Conservation (phyloP, 2,113 vertebrate species). For the Sula dactylatra region DNA sequence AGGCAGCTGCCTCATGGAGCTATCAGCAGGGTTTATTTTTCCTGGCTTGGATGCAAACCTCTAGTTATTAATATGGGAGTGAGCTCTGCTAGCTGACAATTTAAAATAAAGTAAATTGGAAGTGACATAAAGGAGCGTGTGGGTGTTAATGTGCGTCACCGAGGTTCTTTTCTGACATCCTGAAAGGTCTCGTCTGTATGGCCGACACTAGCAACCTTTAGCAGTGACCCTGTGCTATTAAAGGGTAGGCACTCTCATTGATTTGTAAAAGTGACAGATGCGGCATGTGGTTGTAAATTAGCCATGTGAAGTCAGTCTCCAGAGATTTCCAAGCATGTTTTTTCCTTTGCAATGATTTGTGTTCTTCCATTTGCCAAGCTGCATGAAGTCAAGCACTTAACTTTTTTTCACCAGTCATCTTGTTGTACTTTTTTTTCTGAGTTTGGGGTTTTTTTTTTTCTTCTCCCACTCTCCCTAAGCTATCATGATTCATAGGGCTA, state of each 20-base stretch:
- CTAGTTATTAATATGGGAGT: constrained; percentile 74
- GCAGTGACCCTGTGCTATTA: constrained; percentile 59
- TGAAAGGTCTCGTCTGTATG: constrained; percentile 70
- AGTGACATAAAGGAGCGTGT: constrained; percentile 72
- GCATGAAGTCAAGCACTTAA: constrained; percentile 27
- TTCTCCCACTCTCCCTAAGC: neutral
- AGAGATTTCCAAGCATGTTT: constrained; percentile 37
- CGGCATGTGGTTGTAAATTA: constrained; percentile 72
- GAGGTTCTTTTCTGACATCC: constrained; percentile 70
- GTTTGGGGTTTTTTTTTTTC: fast-evolving
- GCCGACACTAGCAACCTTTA: constrained; percentile 53
- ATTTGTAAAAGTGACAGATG: constrained; percentile 79
- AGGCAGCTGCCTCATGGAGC: constrained; percentile 63
- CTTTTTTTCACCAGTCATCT: constrained; percentile 21
- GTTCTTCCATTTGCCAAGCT: constrained; percentile 33
- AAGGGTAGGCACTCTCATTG: constrained; percentile 66
- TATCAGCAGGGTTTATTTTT: constrained; percentile 75
- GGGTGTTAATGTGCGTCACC: constrained; percentile 73
- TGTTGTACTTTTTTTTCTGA: neutral
- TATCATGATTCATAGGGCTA: neutral
- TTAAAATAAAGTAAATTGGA: constrained; percentile 79
- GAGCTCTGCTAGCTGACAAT: constrained; percentile 76
- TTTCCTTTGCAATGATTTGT: constrained; percentile 54
- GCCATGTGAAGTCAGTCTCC: constrained; percentile 54
- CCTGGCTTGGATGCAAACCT: constrained; percentile 72